Evolutionary conservation across 2,797 vertebrate genomes (phyloP).

Genomic region (Harpagifer antarcticus): DNA sequence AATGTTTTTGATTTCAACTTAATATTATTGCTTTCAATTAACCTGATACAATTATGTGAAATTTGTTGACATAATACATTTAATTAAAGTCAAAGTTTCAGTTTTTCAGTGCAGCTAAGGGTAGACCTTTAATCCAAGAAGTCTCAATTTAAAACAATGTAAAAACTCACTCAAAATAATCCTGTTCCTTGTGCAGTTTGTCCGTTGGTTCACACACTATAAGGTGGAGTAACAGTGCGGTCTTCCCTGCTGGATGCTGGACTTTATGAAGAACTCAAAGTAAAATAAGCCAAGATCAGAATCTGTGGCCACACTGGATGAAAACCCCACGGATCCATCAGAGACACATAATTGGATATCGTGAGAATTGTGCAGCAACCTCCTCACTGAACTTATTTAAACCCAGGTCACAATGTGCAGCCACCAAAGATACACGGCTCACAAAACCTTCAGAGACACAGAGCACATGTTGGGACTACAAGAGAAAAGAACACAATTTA

Average conservation of each 20-base stretch:
- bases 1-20: too few species aligned
- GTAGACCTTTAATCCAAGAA: conserved; percentile 9
- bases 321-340: conserved; percentile 43
- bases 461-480: conserved; percentile 20
- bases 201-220: neutral
- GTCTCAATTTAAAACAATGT: conserved; percentile 5
- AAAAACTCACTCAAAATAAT: neutral
- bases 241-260: conserved; percentile 10
- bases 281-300: conserved; percentile 32
- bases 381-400: conserved; percentile 43
- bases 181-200: neutral
- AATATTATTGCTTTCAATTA: too few species aligned
- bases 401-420: conserved; percentile 46
- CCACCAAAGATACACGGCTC: conserved; percentile 17
- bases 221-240: conserved; percentile 12
- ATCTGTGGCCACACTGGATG: conserved; percentile 31
- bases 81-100: too few species aligned
- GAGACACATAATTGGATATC: conserved; percentile 42
- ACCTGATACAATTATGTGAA: too few species aligned
- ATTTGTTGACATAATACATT: too few species aligned
- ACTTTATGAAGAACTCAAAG: conserved; percentile 15
- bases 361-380: conserved; percentile 31
- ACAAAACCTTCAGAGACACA: conserved; percentile 33
- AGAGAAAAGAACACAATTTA: conserved; percentile 34
- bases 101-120: neutral